Evolutionary conservation across 2,113 vertebrate genomes (phyloP).

Genomic region (Rhombomys opimus): DNA sequence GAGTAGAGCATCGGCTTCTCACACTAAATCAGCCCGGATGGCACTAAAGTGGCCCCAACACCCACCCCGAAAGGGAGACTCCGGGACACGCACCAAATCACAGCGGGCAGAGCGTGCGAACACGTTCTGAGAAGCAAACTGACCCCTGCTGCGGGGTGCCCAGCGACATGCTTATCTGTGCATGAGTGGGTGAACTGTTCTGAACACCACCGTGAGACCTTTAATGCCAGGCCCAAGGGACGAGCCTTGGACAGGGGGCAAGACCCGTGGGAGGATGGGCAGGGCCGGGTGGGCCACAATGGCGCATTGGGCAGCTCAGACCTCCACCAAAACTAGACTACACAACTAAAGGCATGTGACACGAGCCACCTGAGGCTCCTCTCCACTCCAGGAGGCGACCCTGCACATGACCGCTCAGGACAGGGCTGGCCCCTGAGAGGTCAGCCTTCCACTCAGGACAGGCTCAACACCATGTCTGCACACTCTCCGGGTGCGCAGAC

Average conservation of each 20-base stretch:
- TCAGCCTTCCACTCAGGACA: neutral
- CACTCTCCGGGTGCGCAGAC: no score
- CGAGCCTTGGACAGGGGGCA: neutral
- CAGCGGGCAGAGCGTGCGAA: fast-evolving
- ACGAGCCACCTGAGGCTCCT: no score
- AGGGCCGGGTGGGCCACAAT: neutral
- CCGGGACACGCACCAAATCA: neutral
- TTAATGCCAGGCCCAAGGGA: neutral
- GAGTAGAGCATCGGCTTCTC: neutral
- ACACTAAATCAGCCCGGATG: no score
- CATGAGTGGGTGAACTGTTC: neutral
- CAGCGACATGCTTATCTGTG: fast-evolving
- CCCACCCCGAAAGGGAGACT: neutral
- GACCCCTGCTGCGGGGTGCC: fast-evolving
- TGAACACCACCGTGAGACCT: no score
- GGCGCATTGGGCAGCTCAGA: no score
- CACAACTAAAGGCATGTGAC: fast-evolving
- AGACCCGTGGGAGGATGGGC: neutral
- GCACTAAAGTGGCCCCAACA: no score
- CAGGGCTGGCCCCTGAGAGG: neutral
- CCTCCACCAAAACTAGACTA: neutral
- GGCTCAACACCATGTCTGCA: no score
- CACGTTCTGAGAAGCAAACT: neutral
- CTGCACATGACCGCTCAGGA: no score
- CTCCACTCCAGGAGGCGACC: neutral